phyloP scores from a whole-genome alignment of 2,113 vertebrate genomes.

The Thinocorus orbignyianus region DNA sequence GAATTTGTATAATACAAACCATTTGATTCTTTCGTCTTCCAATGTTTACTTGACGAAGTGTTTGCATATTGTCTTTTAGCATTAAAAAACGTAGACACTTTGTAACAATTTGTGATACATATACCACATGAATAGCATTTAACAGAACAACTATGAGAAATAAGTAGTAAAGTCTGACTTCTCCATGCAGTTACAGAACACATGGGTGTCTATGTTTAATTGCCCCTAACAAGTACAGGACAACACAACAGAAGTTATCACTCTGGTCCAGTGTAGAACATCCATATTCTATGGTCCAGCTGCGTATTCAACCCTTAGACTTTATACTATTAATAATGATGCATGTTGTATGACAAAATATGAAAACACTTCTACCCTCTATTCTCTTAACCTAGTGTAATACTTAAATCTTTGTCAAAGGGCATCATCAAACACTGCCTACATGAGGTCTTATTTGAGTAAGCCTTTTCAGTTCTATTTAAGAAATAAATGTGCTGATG shows the following conservation, averaged over 20 bases:
- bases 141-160: neutral
- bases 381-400: neutral
- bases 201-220: neutral
- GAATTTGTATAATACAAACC: neutral
- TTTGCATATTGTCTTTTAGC: neutral
- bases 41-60: neutral
- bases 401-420: neutral
- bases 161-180: neutral
- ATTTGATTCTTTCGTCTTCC: neutral
- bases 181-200: neutral
- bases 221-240: neutral
- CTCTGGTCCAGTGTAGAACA: neutral
- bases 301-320: neutral
- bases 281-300: neutral
- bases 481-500: neutral
- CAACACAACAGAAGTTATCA: neutral
- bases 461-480: neutral
- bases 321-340: neutral
- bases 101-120: neutral
- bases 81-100: neutral
- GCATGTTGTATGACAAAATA: neutral
- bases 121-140: neutral
- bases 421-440: neutral
- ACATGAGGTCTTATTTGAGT: neutral
- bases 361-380: neutral